These are phyloP conservation scores for Hylaea fasciaria DNA, from an alignment of 2,888 invertebrate genomes.

Conservation along the genomic window DNA sequence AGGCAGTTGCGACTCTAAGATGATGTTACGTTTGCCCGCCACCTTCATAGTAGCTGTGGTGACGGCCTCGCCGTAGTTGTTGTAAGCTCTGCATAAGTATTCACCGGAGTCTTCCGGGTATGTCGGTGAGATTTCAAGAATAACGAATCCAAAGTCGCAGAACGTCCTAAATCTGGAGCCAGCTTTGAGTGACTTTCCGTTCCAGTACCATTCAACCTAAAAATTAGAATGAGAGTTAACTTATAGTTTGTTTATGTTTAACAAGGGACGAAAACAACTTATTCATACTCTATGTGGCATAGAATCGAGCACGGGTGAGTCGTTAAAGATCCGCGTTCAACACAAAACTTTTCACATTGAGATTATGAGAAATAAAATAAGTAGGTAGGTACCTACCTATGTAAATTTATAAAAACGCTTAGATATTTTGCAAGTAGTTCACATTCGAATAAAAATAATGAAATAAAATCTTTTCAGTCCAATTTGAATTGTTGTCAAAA, in stretches of 20 bases:
- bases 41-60: conserved; percentile 95
- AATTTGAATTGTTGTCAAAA: no score
- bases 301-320: no score
- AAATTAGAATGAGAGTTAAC: no score
- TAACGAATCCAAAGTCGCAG: conserved; percentile 99
- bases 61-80: conserved; percentile 96
- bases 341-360: no score
- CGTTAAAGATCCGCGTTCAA: no score
- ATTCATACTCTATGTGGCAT: no score
- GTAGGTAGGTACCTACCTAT: not conserved
- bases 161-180: conserved; percentile 98
- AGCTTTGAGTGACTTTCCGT: conserved; percentile 93
- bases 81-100: conserved; percentile 94
- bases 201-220: conserved; percentile 97
- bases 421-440: no score
- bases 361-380: not conserved
- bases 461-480: no score
- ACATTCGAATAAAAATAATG: no score
- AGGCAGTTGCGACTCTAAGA: conserved; percentile 95
- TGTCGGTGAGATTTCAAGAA: conserved; percentile 98
- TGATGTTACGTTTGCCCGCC: conserved; percentile 95
- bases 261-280: no score
- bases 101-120: conserved; percentile 98
- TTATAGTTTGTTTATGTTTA: no score
- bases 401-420: no score